These are phyloP conservation scores for Papilio demoleus DNA, from an alignment of 2,888 invertebrate genomes.

Conservation along the genomic window DNA sequence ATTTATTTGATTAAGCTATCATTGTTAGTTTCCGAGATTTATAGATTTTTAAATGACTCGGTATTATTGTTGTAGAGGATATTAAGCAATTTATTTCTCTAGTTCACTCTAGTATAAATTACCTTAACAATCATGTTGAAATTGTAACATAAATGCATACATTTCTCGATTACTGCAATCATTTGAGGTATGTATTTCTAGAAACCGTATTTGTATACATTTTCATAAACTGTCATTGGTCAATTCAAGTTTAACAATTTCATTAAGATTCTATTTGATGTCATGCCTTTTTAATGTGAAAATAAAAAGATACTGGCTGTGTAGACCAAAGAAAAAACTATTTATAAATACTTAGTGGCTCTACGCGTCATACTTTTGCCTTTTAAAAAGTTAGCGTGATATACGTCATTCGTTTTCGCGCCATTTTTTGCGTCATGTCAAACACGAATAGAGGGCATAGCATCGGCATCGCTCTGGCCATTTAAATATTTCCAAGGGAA, in stretches of 20 bases:
- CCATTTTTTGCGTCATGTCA: conserved; percentile 21
- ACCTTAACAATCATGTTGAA: not conserved
- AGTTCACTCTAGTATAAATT: not conserved
- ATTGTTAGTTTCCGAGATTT: no score
- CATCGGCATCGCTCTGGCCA: conserved; percentile 28
- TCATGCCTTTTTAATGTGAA: not conserved
- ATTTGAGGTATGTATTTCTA: not conserved
- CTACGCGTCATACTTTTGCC: not conserved
- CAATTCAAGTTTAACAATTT: not conserved
- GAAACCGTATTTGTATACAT: conserved; percentile 8
- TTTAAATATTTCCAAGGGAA: conserved; percentile 35
- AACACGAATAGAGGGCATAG: conserved; percentile 13
- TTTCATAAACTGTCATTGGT: not conserved
- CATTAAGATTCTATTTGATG: not conserved
- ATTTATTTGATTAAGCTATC: no score
- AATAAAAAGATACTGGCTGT: not conserved
- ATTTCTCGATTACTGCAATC: not conserved
- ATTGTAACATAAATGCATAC: conserved; percentile 1
- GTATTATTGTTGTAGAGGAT: no score
- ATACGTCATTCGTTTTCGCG: conserved; percentile 19
- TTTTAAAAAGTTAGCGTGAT: conserved; percentile 29
- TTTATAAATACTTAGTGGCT: not conserved
- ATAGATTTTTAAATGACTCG: no score
- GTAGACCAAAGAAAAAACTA: not conserved
- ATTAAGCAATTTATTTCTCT: no score